Conservation (phyloP, 2,888 invertebrate species). For the Trachelus tabidus region DNA sequence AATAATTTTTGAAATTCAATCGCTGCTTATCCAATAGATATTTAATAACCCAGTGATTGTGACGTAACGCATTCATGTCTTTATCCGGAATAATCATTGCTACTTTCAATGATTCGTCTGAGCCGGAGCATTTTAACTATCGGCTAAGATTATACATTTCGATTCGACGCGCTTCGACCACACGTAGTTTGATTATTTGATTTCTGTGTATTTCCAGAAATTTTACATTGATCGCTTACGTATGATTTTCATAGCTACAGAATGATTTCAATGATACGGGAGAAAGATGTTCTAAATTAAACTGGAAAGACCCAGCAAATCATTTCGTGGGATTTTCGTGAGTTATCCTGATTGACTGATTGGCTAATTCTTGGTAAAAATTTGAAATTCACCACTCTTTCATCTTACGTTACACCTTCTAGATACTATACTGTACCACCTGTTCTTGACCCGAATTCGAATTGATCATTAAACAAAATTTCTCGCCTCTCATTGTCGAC, state of each 20-base stretch:
- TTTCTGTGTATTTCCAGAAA: not conserved
- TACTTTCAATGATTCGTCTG: not conserved
- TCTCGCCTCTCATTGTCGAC: not conserved
- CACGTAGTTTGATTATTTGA: not conserved
- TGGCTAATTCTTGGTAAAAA: not conserved
- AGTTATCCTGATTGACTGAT: not conserved
- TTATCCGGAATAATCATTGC: not conserved
- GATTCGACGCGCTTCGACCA: not conserved
- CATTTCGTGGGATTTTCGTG: not conserved
- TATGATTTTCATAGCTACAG: not conserved
- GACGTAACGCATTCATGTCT: not conserved
- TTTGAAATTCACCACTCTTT: not conserved
- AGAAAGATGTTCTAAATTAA: not conserved
- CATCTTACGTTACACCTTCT: not conserved
- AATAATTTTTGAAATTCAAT: not conserved
- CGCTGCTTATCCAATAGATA: not conserved
- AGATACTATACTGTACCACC: not conserved
- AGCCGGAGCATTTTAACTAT: not conserved
- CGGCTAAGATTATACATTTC: not conserved
- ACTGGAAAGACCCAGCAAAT: not conserved
- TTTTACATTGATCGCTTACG: not conserved
- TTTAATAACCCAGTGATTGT: not conserved
- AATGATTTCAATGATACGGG: not conserved
- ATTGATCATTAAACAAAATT: not conserved
- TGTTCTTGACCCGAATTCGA: not conserved